These are phyloP conservation scores for Pseudanteris insignis DNA, from an alignment of 2,888 invertebrate genomes.

Conservation along the genomic window DNA sequence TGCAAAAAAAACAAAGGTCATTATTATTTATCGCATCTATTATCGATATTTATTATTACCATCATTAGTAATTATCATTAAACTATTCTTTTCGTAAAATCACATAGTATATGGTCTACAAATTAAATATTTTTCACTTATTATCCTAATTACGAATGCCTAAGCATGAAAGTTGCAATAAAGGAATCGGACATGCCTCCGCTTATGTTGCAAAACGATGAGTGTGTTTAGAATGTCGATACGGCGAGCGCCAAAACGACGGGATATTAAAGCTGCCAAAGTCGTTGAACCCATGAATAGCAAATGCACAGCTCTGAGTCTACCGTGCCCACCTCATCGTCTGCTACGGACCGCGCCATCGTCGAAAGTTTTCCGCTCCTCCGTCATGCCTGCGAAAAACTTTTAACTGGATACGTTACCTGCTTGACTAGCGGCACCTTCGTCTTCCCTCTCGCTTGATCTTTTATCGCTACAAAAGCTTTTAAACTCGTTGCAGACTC, in stretches of 20 bases:
- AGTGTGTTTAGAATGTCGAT: conserved; percentile 19
- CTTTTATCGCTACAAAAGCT: conserved; percentile 50
- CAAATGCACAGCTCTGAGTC: conserved; percentile 60
- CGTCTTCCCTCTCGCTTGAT: conserved; percentile 43
- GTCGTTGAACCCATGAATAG: conserved; percentile 60
- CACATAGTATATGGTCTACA: too few relatives aligned
- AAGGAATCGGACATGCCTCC: too few relatives aligned
- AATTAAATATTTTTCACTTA: too few relatives aligned
- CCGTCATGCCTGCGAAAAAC: conserved; percentile 55
- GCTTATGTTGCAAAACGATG: too few relatives aligned
- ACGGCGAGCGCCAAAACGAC: conserved; percentile 24
- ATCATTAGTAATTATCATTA: too few relatives aligned
- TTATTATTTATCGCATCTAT: too few relatives aligned
- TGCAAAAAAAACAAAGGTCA: too few relatives aligned
- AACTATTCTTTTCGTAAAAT: too few relatives aligned
- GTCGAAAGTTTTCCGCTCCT: conserved; percentile 53
- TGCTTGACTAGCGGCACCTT: conserved; percentile 57
- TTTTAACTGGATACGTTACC: conserved; percentile 65
- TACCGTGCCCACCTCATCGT: conserved; percentile 48
- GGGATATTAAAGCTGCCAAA: conserved; percentile 58
- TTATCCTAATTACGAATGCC: too few relatives aligned
- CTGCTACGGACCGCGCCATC: conserved; percentile 35
- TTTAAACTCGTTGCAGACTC: conserved; percentile 53
- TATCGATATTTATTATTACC: too few relatives aligned
- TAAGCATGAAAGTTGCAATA: too few relatives aligned